phyloP scores from a whole-genome alignment of 2,888 invertebrate genomes.

The Papilio demoleus region DNA sequence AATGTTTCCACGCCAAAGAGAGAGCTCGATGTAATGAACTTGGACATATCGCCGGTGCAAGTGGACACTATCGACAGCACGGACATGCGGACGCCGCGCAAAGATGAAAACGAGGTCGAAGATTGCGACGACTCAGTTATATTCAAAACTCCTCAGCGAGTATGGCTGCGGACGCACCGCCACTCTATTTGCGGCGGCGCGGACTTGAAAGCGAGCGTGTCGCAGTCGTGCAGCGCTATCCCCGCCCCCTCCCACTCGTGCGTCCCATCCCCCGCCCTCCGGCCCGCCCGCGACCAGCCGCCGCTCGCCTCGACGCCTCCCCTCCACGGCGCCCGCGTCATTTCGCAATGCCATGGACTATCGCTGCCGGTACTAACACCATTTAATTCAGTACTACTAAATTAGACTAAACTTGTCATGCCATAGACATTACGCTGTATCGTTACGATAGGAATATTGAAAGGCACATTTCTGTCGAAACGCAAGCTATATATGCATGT shows the following conservation, averaged over 20 bases:
- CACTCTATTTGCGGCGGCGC: constrained; percentile 69
- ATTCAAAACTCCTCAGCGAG: constrained; percentile 76
- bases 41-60: constrained; percentile 77
- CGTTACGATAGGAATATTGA: constrained; percentile 39
- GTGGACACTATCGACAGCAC: constrained; percentile 78
- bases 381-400: constrained; percentile 81
- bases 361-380: constrained; percentile 85
- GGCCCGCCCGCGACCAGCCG: constrained; percentile 67
- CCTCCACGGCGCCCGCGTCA: constrained; percentile 77
- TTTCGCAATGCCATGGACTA: constrained; percentile 81
- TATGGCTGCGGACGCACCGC: constrained; percentile 68
- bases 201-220: constrained; percentile 51
- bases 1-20: constrained; percentile 72
- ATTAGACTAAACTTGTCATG: constrained; percentile 67
- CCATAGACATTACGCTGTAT: constrained; percentile 53
- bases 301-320: constrained; percentile 72
- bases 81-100: constrained; percentile 60
- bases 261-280: constrained; percentile 48
- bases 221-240: constrained; percentile 35
- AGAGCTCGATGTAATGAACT: constrained; percentile 68
- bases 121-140: constrained; percentile 72
- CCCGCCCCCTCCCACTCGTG: constrained; percentile 40
- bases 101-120: constrained; percentile 57
- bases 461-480: constrained; percentile 32
- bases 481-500: constrained; percentile 40